These are phyloP conservation scores for Pelmatolapia mariae DNA, from an alignment of 2,113 vertebrate species.

Conservation along the genomic window DNA sequence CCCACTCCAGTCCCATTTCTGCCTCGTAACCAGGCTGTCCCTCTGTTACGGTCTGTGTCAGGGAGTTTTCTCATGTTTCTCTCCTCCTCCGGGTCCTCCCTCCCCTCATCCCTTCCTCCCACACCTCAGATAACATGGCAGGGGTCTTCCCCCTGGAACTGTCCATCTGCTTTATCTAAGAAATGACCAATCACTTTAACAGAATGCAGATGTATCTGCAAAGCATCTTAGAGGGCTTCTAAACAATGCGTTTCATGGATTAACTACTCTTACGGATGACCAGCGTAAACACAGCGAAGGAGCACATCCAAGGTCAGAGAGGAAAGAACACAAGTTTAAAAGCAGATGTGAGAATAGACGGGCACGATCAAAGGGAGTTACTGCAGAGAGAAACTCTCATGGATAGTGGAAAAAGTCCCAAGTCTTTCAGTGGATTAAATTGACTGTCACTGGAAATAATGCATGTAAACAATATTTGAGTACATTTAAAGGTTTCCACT, in stretches of 20 bases:
- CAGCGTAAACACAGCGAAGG: conserved; percentile 25
- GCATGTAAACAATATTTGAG: background rate
- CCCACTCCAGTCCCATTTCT: background rate
- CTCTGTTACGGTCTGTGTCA: conserved; percentile 56
- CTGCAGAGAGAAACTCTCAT: background rate
- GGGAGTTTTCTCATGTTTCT: conserved; percentile 61
- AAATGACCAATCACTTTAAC: conserved; percentile 66
- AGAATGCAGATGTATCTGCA: conserved; percentile 69
- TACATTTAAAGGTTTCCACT: background rate
- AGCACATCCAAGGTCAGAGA: conserved; percentile 40
- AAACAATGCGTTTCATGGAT: conserved; percentile 58
- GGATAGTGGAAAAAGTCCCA: background rate
- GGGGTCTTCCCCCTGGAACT: conserved; percentile 67
- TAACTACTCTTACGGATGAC: conserved; percentile 49
- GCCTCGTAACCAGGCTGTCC: conserved; percentile 49
- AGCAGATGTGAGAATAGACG: conserved; percentile 51
- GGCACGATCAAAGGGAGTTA: conserved; percentile 23
- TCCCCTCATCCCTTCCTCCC: conserved; percentile 13
- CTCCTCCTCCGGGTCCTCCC: conserved; percentile 20
- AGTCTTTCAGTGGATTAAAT: background rate
- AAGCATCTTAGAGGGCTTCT: conserved; percentile 39
- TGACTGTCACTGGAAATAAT: background rate
- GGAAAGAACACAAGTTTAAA: conserved; percentile 36
- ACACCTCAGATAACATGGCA: conserved; percentile 64
- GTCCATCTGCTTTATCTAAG: conserved; percentile 67